A percentile compares a stretch with the other conserved stretches of the same genome.
Evolutionary conservation across 2,797 vertebrate genomes (phyloP).

Genomic region (Odontamblyopus lacepedii): DNA sequence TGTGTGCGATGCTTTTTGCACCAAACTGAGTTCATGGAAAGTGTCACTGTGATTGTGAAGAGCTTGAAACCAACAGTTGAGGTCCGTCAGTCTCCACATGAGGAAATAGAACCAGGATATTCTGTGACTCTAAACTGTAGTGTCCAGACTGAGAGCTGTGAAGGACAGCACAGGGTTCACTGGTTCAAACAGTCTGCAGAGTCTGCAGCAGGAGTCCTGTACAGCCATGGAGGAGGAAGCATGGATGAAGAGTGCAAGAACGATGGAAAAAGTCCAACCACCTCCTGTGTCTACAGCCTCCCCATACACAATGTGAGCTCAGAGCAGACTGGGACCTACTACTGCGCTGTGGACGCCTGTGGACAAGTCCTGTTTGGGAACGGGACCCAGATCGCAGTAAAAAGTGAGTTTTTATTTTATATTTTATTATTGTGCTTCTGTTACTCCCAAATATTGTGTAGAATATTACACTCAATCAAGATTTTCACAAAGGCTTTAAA

Average conservation of each 20-base stretch:
- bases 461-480: too few relatives aligned
- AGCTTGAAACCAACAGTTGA: background rate
- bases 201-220: constrained; percentile 43
- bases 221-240: constrained; percentile 32
- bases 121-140: constrained; percentile 53
- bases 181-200: constrained; percentile 40
- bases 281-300: constrained; percentile 38
- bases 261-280: constrained; percentile 5
- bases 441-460: too few relatives aligned
- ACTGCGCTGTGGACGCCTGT: constrained; percentile 46
- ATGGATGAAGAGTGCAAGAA: constrained; percentile 32
- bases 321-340: constrained; percentile 41
- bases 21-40: background rate
- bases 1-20: constrained; percentile 12
- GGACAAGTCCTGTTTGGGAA: background rate
- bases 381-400: too few relatives aligned
- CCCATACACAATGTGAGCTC: background rate
- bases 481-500: too few relatives aligned
- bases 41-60: background rate
- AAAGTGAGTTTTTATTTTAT: too few relatives aligned
- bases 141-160: constrained; percentile 45
- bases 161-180: constrained; percentile 37
- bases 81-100: constrained; percentile 26
- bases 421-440: too few relatives aligned
- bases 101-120: constrained; percentile 30